These are phyloP conservation scores for Chloroclysta siterata DNA, from an alignment of 2,888 invertebrate genomes.

Conservation along the genomic window DNA sequence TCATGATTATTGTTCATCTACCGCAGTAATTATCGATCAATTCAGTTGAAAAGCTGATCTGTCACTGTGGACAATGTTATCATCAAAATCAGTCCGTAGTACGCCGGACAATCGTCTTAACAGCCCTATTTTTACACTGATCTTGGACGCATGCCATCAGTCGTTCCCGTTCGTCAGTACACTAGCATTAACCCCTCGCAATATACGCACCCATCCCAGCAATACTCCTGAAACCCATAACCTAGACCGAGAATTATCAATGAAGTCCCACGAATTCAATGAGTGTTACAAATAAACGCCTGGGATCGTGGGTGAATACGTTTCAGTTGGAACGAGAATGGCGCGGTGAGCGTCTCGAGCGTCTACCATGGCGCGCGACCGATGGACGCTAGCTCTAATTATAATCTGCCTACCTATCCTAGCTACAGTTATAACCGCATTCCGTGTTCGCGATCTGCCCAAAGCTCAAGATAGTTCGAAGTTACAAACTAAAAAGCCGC, in stretches of 20 bases:
- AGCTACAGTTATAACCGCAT: constrained; percentile 82
- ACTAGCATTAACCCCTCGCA: constrained; percentile 86
- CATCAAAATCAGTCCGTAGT: constrained; percentile 60
- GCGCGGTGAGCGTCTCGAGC: constrained; percentile 75
- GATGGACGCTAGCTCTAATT: constrained; percentile 79
- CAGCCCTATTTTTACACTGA: constrained; percentile 78
- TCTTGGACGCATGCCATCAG: constrained; percentile 78
- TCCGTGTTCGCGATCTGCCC: constrained; percentile 80
- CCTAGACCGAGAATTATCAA: constrained; percentile 66
- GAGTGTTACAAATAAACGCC: constrained; percentile 68
- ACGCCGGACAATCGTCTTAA: constrained; percentile 76
- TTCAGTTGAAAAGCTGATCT: constrained; percentile 39
- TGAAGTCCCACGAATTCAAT: constrained; percentile 65
- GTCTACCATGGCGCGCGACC: constrained; percentile 77
- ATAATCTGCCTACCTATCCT: constrained; percentile 77
- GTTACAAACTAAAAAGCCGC: constrained; percentile 61
- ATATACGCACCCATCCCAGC: constrained; percentile 69
- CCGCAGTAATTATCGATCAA: constrained; percentile 18
- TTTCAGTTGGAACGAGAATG: constrained; percentile 75
- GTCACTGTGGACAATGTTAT: constrained; percentile 68
- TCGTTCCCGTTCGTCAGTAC: constrained; percentile 86
- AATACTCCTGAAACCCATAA: constrained; percentile 61
- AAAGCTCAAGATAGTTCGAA: constrained; percentile 55
- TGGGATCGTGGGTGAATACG: constrained; percentile 59
- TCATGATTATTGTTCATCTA: constrained; percentile 5